These are phyloP conservation scores for Ectropis crepuscularia DNA, from an alignment of 2,888 invertebrate genomes.

Conservation along the genomic window DNA sequence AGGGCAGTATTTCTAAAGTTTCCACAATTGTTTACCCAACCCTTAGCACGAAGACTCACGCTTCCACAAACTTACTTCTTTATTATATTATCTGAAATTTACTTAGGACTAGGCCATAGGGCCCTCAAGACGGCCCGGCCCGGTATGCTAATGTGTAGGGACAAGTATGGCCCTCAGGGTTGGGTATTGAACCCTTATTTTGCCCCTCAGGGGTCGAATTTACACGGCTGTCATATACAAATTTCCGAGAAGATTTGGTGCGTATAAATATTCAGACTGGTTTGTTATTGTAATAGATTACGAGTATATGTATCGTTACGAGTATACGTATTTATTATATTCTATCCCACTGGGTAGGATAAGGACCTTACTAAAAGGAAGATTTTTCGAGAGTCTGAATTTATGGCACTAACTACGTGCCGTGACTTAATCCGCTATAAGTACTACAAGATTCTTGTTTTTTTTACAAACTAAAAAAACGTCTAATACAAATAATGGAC, in stretches of 20 bases:
- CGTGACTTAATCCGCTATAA: no score
- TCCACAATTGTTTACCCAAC: slow-evolving; percentile 4
- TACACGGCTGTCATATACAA: slow-evolving; percentile 30
- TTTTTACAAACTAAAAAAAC: no score
- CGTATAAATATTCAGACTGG: slow-evolving; percentile 8
- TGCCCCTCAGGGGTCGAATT: slow-evolving; percentile 17
- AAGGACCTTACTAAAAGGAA: no score
- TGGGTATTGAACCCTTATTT: slow-evolving; percentile 27
- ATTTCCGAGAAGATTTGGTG: slow-evolving; percentile 18
- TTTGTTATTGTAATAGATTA: slow-evolving; percentile 5
- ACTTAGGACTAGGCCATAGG: slow-evolving; percentile 25
- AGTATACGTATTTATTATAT: no score
- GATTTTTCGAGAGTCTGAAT: no score
- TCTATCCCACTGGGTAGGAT: no score
- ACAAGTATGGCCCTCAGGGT: slow-evolving; percentile 19
- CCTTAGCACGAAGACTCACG: slow-evolving; percentile 3
- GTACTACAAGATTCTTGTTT: no score
- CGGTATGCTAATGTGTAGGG: slow-evolving; percentile 34
- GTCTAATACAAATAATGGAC: no score
- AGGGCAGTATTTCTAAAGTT: slow-evolving; percentile 11
- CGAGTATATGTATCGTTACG: no score
- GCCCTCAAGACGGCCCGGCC: slow-evolving; percentile 16
- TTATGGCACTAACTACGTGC: no score
- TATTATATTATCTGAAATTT: slow-evolving; percentile 27
- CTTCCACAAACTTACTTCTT: slow-evolving; percentile 22